Evolutionary conservation across 1,140 invertebrate species (phyloP).

Genomic region (Rhagoletis pomonella): DNA sequence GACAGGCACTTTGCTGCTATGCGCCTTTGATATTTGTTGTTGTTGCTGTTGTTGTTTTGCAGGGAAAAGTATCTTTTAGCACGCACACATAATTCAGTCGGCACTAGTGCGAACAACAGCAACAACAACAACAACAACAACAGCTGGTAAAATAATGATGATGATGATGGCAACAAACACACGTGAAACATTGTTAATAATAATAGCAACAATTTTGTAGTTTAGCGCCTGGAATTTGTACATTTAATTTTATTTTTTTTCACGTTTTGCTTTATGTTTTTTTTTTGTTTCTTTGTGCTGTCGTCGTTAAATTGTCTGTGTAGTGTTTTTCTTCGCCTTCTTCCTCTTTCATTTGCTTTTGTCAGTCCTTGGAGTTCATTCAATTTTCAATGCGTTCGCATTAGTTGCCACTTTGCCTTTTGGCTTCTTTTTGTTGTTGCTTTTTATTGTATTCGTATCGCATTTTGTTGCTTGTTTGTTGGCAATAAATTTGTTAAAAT

Average conservation of each 20-base stretch:
- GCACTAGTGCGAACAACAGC: background rate
- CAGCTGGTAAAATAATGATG: conserved; percentile 39
- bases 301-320: background rate
- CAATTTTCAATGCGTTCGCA: background rate
- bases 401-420: background rate
- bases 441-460: background rate
- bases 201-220: conserved; percentile 52
- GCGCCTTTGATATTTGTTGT: conserved; percentile 27
- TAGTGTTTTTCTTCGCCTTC: background rate
- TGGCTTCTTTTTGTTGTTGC: background rate
- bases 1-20: conserved; percentile 3
- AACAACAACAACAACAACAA: background rate
- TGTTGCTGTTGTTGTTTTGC: conserved; percentile 12
- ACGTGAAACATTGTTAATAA: conserved; percentile 12
- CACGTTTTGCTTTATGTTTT: background rate
- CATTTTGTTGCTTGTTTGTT: background rate
- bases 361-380: background rate
- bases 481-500: background rate
- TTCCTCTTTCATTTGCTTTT: background rate
- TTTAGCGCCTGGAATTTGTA: conserved; percentile 44
- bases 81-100: conserved; percentile 57
- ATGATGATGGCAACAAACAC: conserved; percentile 25
- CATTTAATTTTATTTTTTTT: conserved; percentile 25
- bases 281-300: background rate
- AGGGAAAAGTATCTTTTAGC: conserved; percentile 57